phyloP scores from a whole-genome alignment of 2,888 invertebrate genomes.

The Liodrosophila aerea region DNA sequence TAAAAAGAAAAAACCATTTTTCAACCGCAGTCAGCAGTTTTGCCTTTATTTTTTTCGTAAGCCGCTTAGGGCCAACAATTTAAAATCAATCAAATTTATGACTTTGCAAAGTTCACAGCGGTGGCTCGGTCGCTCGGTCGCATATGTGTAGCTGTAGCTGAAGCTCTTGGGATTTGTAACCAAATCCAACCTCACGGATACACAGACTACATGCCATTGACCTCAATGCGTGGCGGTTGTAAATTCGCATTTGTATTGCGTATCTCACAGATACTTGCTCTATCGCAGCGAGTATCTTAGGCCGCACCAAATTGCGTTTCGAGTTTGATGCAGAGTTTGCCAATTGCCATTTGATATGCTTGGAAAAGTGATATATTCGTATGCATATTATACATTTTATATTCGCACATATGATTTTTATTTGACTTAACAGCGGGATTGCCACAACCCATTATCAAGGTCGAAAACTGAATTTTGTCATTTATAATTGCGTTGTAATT shows the following conservation, averaged over 20 bases:
- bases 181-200: slow-evolving; percentile 39
- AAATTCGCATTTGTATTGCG: slow-evolving; percentile 28
- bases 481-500: neutral
- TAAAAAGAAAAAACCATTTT: slow-evolving; percentile 28
- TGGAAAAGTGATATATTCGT: slow-evolving; percentile 13
- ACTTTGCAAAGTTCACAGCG: slow-evolving; percentile 69
- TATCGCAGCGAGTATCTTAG: slow-evolving; percentile 10
- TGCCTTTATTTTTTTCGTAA: slow-evolving; percentile 32
- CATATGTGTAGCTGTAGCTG: slow-evolving; percentile 2
- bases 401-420: slow-evolving; percentile 6
- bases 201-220: slow-evolving; percentile 60
- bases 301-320: slow-evolving; percentile 17
- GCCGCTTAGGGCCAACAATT: slow-evolving; percentile 69
- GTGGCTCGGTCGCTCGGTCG: slow-evolving; percentile 16
- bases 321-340: slow-evolving; percentile 15
- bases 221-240: slow-evolving; percentile 66
- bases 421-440: slow-evolving; percentile 5
- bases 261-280: slow-evolving; percentile 39
- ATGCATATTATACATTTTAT: slow-evolving; percentile 7
- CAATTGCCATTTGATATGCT: slow-evolving; percentile 44
- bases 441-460: slow-evolving; percentile 1
- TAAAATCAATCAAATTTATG: slow-evolving; percentile 76
- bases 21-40: slow-evolving; percentile 44
- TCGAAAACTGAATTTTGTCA: neutral
- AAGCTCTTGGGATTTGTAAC: slow-evolving; percentile 48